These are phyloP conservation scores for Plectrocnemia conspersa DNA, from an alignment of 1,140 invertebrate genomes.

Conservation along the genomic window DNA sequence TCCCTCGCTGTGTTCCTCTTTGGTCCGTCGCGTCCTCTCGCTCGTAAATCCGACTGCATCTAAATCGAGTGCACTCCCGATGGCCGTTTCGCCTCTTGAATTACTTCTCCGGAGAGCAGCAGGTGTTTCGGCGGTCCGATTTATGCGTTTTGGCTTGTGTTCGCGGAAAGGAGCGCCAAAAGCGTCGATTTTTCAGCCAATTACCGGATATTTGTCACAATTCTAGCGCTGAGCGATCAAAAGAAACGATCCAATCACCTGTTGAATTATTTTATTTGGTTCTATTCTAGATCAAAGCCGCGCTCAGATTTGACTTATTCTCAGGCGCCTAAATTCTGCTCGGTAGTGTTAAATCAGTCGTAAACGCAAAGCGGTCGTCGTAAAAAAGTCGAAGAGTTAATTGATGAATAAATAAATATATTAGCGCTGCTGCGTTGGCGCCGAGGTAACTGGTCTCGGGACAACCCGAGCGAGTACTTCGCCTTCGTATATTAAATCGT, in stretches of 20 bases:
- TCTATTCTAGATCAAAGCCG: neutral
- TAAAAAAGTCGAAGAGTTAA: neutral
- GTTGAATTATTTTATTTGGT: neutral
- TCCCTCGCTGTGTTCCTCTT: neutral
- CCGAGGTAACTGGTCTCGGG: too few species aligned
- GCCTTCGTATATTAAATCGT: too few species aligned
- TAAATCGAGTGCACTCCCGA: constrained; percentile 6
- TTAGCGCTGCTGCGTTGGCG: constrained; percentile 1
- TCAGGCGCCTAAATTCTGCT: too few species aligned
- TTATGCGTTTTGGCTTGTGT: neutral
- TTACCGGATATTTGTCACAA: constrained; percentile 27
- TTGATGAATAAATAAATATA: constrained; percentile 11
- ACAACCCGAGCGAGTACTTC: too few species aligned
- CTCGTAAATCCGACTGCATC: too few species aligned
- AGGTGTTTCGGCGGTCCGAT: neutral
- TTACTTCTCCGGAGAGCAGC: constrained; percentile 7
- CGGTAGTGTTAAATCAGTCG: too few species aligned
- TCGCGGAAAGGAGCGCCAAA: neutral
- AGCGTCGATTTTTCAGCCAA: constrained; percentile 26
- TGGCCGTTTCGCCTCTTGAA: constrained; percentile 14
- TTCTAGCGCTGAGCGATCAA: constrained; percentile 16
- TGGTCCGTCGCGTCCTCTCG: too few species aligned
- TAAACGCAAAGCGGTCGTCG: neutral
- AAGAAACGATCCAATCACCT: neutral
- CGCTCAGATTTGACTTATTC: neutral